Base-by-base conservation (phyloP, 2,888 invertebrate species). In the Griposia aprilina region DNA sequence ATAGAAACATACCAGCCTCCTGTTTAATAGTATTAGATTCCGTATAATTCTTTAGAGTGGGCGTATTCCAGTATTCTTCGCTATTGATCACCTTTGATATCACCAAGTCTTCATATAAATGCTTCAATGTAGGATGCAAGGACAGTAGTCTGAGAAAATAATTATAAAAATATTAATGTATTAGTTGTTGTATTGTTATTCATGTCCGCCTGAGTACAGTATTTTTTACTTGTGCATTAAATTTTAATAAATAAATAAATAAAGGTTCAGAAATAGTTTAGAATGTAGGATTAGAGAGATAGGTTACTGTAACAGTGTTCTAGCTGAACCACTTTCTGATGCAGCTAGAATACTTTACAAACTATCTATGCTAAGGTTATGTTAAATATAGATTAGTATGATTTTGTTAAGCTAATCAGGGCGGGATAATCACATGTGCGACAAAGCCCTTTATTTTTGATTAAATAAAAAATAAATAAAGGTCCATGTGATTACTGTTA, bases 31-130 rank as follows among this genome's bases (percentile, higher is more conserved):
- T 97, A 92, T 97, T 97, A 83, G 98, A 98, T 87, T 98, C 98
- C 0, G 98, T 98, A 93, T 98, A 98, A 87, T 98, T 97, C 90
- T 97, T 97, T 8, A 97, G 94, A 59, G 98, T 99, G 91, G 99
- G 98, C 85, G 98, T 98, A 70, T 98, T 97, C 99, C 99, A 99
- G 97, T 99, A 99, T 94, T 99, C 99, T 93, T 99, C 99, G 75
- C 99, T 98, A 66, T 98, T 98, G 87, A 99, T 98, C 63, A 99
- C 99, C 95, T 99, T 98, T 62, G 99, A 99, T 94, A 99, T 99
- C 26, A 99, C 99, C 90, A 99, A 97, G 96, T 99, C 99, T 96
- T 99, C 98, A 94, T 99, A 99, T 83, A 99, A 97, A 97, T 99
- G 99, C 91, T 99, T 97, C 74, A 99, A 96, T 81, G 98, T 98